Percentiles rank a stretch among this genome's conserved stretches.
These are phyloP conservation scores for Dynastes maya DNA, from an alignment of 2,888 invertebrate species.

Conservation along the genomic window DNA sequence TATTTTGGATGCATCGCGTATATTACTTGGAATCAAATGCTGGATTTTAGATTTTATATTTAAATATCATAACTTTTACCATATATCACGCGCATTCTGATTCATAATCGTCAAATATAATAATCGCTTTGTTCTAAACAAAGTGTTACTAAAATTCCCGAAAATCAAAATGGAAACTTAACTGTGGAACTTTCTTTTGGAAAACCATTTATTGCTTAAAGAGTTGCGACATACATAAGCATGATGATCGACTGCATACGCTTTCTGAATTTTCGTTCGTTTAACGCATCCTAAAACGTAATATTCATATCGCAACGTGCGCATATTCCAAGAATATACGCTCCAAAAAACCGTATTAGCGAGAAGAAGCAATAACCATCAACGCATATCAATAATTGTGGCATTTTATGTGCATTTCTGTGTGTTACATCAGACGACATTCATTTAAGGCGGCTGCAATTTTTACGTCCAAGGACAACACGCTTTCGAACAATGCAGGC, in stretches of 20 bases:
- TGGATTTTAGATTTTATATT: too few relatives aligned
- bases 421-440: conserved; percentile 10
- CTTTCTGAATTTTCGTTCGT: not conserved
- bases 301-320: too few relatives aligned
- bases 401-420: conserved; percentile 7
- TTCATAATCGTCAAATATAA: too few relatives aligned
- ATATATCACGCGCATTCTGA: too few relatives aligned
- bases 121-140: too few relatives aligned
- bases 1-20: too few relatives aligned
- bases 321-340: not conserved
- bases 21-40: too few relatives aligned
- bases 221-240: not conserved
- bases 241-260: not conserved
- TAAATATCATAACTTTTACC: too few relatives aligned
- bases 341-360: not conserved
- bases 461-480: conserved; percentile 29
- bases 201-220: too few relatives aligned
- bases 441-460: conserved; percentile 14
- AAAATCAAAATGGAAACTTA: not conserved
- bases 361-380: not conserved
- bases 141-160: too few relatives aligned
- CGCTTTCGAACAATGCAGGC: conserved; percentile 21
- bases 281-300: not conserved
- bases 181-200: too few relatives aligned
- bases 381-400: conserved; percentile 16